phyloP scores from a whole-genome alignment of 2,888 invertebrate species.

The Nemotelus pantherinus region DNA sequence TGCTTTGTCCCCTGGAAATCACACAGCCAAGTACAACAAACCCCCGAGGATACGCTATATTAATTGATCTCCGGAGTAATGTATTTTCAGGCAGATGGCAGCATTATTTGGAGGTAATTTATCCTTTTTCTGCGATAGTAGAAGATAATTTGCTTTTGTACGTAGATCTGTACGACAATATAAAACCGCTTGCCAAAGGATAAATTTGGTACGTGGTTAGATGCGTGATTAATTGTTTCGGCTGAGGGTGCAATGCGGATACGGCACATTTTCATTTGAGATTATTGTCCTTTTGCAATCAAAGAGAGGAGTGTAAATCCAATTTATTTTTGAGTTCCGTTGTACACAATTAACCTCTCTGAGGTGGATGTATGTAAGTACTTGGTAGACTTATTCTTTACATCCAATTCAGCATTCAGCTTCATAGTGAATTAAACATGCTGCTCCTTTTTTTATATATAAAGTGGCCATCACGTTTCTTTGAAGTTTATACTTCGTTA shows the following conservation, averaged over 20 bases:
- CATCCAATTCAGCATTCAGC: too few species aligned
- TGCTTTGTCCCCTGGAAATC: background rate
- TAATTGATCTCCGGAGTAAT: constrained; percentile 47
- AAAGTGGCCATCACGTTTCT: too few species aligned
- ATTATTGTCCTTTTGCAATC: too few species aligned
- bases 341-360: too few species aligned
- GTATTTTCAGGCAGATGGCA: constrained; percentile 48
- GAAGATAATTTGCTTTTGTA: constrained; percentile 46
- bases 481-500: too few species aligned
- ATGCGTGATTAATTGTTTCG: constrained; percentile 30
- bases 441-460: too few species aligned
- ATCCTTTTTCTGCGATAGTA: constrained; percentile 38
- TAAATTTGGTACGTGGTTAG: constrained; percentile 28
- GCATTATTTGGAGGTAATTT: constrained; percentile 49
- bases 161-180: constrained; percentile 42
- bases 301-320: too few species aligned
- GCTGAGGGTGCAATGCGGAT: constrained; percentile 15
- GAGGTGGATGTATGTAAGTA: too few species aligned
- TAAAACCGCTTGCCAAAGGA: constrained; percentile 36
- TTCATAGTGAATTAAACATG: too few species aligned
- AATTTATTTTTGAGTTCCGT: too few species aligned
- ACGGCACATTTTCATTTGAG: too few species aligned
- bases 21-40: constrained; percentile 25
- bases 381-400: too few species aligned
- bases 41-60: constrained; percentile 38